These are phyloP conservation scores for Aphyosemion australe DNA, from an alignment of 2,113 vertebrate species.

Conservation along the genomic window DNA sequence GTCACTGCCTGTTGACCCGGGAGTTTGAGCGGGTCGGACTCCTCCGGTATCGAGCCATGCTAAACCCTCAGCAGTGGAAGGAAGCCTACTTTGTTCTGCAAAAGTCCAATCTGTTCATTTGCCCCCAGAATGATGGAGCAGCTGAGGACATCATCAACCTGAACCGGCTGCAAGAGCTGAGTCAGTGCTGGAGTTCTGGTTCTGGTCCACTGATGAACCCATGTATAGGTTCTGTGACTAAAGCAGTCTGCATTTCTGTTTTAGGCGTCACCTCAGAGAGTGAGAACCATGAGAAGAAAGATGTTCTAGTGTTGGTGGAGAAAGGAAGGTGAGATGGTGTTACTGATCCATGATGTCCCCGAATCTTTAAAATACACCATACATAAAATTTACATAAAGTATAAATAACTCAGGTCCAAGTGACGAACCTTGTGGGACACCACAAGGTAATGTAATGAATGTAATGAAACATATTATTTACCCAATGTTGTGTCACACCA, in stretches of 20 bases:
- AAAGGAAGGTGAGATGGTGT: constrained; percentile 86
- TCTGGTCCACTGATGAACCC: not conserved
- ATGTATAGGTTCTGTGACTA: not conserved
- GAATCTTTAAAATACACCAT: no score
- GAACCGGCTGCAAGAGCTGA: constrained; percentile 93
- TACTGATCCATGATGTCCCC: not conserved
- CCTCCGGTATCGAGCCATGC: constrained; percentile 89
- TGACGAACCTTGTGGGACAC: no score
- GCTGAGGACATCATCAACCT: constrained; percentile 96
- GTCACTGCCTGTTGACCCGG: constrained; percentile 90
- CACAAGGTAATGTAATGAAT: no score
- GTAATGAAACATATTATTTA: no score
- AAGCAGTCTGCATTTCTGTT: constrained; percentile 20
- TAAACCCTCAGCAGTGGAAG: constrained; percentile 91
- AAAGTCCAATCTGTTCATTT: constrained; percentile 95
- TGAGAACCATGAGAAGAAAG: constrained; percentile 90
- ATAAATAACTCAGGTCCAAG: no score
- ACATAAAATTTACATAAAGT: no score
- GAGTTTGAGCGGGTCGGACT: constrained; percentile 91
- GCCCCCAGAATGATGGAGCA: constrained; percentile 80
- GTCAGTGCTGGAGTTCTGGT: constrained; percentile 76
- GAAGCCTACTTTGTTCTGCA: constrained; percentile 92
- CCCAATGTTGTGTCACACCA: no score
- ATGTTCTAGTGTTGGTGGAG: constrained; percentile 92
- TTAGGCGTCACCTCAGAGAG: constrained; percentile 83